A percentile compares a stretch with the other conserved stretches of the same genome.
Conservation (phyloP, 2,113 vertebrate genomes). For the Erinaceus europaeus region DNA sequence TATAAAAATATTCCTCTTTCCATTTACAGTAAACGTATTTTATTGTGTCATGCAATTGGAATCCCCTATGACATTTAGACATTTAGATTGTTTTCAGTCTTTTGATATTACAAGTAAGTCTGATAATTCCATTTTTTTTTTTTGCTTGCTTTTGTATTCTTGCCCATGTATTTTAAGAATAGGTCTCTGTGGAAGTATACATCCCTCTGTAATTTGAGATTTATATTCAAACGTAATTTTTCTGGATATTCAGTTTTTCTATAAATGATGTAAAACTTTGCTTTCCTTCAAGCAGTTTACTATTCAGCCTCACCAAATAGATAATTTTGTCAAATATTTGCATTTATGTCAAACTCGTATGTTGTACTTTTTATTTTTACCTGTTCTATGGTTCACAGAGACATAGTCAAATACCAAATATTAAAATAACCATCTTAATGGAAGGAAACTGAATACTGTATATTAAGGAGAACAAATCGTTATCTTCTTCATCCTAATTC, state of each 20-base stretch:
- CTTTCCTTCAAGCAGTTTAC: neutral
- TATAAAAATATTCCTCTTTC: neutral
- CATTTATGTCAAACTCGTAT: neutral
- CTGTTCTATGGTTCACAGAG: neutral
- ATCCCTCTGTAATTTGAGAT: neutral
- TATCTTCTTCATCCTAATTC: neutral
- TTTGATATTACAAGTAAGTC: neutral
- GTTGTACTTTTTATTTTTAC: neutral
- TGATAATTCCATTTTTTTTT: neutral
- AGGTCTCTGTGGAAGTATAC: no score
- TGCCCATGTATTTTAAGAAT: neutral
- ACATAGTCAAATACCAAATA: neutral
- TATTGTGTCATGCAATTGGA: neutral
- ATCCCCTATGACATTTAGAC: neutral
- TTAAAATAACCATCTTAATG: conserved; percentile 18
- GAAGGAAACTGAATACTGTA: neutral
- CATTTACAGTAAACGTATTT: neutral
- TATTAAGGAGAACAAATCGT: neutral
- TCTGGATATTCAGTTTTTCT: neutral
- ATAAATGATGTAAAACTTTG: neutral
- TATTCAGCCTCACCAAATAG: neutral
- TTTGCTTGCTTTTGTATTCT: neutral
- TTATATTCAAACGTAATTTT: neutral
- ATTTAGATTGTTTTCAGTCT: neutral
- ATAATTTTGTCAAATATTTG: neutral